Conservation (phyloP, 2,888 invertebrate genomes). For the Embidobia sp. region DNA sequence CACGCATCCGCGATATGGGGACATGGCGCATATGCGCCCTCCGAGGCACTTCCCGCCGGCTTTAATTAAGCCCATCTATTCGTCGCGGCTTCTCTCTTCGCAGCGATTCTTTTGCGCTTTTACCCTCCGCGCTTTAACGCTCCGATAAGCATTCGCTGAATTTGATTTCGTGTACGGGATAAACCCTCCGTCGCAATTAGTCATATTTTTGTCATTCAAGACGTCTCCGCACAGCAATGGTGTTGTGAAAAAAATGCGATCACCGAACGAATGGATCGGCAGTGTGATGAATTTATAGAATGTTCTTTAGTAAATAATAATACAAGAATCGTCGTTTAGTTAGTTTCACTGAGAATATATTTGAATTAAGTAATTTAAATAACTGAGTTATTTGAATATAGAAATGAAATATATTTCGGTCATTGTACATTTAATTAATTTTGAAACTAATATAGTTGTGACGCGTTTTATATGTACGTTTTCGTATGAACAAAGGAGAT, state of each 20-base stretch:
- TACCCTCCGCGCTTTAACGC: constrained; percentile 8
- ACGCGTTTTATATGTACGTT: too few relatives aligned
- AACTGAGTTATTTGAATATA: too few relatives aligned
- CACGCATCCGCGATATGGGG: constrained; percentile 35
- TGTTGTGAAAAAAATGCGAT: background rate
- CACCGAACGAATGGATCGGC: too few relatives aligned
- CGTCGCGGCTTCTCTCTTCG: background rate
- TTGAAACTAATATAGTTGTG: too few relatives aligned
- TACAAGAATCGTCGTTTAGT: too few relatives aligned
- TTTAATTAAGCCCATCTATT: constrained; percentile 49
- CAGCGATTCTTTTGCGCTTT: constrained; percentile 1
- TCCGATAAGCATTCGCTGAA: constrained; percentile 17
- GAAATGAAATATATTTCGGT: too few relatives aligned
- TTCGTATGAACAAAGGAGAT: too few relatives aligned
- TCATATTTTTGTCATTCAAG: constrained; percentile 10
- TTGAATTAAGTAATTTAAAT: too few relatives aligned
- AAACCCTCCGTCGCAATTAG: background rate
- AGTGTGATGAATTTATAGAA: too few relatives aligned
- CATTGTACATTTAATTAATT: too few relatives aligned
- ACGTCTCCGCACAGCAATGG: background rate
- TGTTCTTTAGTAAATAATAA: too few relatives aligned
- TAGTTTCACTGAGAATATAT: too few relatives aligned
- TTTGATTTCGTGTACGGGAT: constrained; percentile 4
- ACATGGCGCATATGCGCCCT: constrained; percentile 8
- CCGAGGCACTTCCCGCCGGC: background rate